Conservation (phyloP, 2,113 vertebrate genomes). For the Actenoides lindsayi region DNA sequence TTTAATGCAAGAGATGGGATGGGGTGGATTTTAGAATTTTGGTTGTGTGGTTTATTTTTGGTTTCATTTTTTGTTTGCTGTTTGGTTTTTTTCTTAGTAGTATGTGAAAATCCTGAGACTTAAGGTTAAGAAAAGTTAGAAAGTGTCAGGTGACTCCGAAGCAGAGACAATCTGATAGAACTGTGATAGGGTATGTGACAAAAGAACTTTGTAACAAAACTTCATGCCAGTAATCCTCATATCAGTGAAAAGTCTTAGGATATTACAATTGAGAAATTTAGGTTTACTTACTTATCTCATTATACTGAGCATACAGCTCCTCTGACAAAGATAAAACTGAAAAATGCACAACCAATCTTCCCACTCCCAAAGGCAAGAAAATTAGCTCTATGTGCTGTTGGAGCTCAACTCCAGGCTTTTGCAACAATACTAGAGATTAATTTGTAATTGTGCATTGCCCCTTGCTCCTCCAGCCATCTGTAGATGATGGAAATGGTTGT, state of each 20-base stretch:
- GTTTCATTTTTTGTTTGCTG: too few species aligned
- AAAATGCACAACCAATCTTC: not conserved
- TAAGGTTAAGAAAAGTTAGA: not conserved
- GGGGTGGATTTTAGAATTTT: not conserved
- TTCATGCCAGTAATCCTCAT: not conserved
- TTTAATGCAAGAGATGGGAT: not conserved
- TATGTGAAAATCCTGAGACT: not conserved
- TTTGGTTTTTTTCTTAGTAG: not conserved
- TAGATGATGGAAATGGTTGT: not conserved
- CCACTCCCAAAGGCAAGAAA: not conserved
- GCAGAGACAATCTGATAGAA: not conserved
- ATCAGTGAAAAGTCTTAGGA: not conserved
- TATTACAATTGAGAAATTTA: not conserved
- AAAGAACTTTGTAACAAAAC: not conserved
- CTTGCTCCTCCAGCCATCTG: not conserved
- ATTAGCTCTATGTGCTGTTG: not conserved
- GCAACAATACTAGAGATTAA: not conserved
- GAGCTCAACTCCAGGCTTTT: not conserved
- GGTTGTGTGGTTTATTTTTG: not conserved
- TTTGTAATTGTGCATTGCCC: not conserved
- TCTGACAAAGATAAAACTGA: not conserved
- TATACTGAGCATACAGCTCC: not conserved
- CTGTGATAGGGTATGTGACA: not conserved
- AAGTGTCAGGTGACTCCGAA: not conserved
- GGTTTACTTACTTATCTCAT: not conserved